phyloP scores from a whole-genome alignment of 1,140 invertebrate genomes.

The Neodiprion pinetum region DNA sequence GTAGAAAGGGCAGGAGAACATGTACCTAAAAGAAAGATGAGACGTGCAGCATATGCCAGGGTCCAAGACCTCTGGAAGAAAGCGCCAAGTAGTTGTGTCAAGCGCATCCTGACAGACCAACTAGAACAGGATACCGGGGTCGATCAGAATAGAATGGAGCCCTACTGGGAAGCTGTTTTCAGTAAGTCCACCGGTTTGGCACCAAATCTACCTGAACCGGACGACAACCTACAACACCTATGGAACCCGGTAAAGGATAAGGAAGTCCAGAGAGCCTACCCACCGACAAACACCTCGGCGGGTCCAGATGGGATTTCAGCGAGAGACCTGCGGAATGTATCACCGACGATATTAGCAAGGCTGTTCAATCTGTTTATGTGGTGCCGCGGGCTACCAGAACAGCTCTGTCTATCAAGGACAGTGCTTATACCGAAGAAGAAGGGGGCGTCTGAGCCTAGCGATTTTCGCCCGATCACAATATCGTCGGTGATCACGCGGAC shows the following conservation, averaged over 20 bases:
- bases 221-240: background rate
- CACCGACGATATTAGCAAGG: background rate
- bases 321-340: background rate
- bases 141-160: background rate
- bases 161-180: background rate
- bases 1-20: no score
- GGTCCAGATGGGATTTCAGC: background rate
- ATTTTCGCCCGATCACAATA: slow-evolving; percentile 53
- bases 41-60: no score
- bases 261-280: background rate
- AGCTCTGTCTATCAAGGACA: background rate
- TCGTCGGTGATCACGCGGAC: slow-evolving; percentile 45
- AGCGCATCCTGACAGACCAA: no score
- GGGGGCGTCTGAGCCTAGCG: background rate
- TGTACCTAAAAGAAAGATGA: no score
- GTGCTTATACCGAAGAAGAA: slow-evolving; percentile 33
- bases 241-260: slow-evolving; percentile 3
- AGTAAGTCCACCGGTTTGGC: no score
- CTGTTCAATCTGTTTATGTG: slow-evolving; percentile 24
- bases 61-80: no score
- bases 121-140: no score
- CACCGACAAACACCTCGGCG: background rate
- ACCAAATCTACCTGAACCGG: background rate
- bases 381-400: background rate
- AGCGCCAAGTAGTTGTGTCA: no score